phyloP scores from a whole-genome alignment of 2,113 vertebrate species.

The Euleptes europaea region DNA sequence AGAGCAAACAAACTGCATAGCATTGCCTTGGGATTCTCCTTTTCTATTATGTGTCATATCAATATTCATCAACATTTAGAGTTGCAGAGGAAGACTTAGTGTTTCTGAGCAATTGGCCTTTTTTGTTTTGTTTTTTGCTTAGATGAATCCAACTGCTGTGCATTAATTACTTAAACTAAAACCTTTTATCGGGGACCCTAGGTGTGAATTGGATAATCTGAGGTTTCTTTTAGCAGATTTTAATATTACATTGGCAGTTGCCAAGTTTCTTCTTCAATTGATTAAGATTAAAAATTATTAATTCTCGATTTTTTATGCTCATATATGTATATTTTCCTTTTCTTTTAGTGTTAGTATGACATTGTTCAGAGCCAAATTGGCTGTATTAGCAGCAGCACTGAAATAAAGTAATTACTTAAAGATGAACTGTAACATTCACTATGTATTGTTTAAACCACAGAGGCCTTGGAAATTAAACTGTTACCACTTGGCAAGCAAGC shows the following conservation, averaged over 20 bases:
- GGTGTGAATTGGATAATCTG: no score
- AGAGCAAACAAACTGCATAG: not conserved
- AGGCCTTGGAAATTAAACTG: not conserved
- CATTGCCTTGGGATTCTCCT: not conserved
- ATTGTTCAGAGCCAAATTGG: no score
- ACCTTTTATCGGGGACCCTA: no score
- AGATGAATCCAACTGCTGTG: not conserved
- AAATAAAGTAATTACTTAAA: no score
- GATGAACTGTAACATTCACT: not conserved
- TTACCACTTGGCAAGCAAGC: constrained; percentile 5
- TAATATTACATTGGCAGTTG: no score
- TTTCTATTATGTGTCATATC: not conserved
- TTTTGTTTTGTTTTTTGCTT: not conserved
- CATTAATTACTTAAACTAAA: not conserved
- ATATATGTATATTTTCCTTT: no score
- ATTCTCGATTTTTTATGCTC: no score
- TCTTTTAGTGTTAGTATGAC: no score
- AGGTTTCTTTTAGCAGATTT: no score
- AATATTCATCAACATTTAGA: not conserved
- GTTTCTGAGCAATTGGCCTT: not conserved
- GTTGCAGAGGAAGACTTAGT: not conserved
- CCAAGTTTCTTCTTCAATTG: no score
- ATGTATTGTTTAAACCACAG: not conserved
- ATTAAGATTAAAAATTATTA: no score
- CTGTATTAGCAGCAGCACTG: no score